Base-by-base conservation (phyloP, 1,140 invertebrate species). In the Heliconius nattereri region DNA sequence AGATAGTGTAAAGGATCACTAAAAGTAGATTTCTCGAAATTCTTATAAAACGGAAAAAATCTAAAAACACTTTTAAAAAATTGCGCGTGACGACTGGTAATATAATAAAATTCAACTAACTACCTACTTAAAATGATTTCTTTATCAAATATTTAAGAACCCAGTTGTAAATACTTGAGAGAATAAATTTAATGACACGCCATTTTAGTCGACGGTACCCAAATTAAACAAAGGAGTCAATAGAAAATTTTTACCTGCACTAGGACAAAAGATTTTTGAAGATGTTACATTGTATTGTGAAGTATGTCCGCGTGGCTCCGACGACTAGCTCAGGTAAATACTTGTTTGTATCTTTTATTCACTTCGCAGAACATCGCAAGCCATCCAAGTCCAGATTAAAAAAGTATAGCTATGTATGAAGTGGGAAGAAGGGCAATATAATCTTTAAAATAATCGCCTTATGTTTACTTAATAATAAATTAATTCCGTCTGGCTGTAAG, bases 191-290 rank as follows among this genome's bases (percentile, higher is more conserved):
- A 66, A 66, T 66, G 60, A 66, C 3, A 66, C 26, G 60, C 60
- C 60, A 16, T 66, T 66, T 11, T 45, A 45, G 60, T 66, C 23
- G 54, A 57, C 54, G 23, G 26, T 60, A 45, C 16, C 26, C 60
- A 29, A 29, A 23, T 66, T 29, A 66, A 29, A 66, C 60, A 66
- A 66, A 66, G 13, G 9, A 23, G 60, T 66, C 60, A 26, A 66
- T 66, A 66, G 20, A 57, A 71, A 70, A 79, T 49, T 79, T 45
- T 78, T 83, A 83, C 79, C 84, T 83, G 84, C 71, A 11, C 70
- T 66, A 60, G 60, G 32, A 83, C 82, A 83, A 84, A 83, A 49
- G 80, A 70, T 83, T 83, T 83, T 85, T 85, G 35, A 73, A 79
- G 66, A 35, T 13, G 40, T 45, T 73, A 72, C 74, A 82, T 82